These are phyloP conservation scores for Oxycera nigricornis DNA, from an alignment of 2,888 invertebrate species.

Conservation along the genomic window DNA sequence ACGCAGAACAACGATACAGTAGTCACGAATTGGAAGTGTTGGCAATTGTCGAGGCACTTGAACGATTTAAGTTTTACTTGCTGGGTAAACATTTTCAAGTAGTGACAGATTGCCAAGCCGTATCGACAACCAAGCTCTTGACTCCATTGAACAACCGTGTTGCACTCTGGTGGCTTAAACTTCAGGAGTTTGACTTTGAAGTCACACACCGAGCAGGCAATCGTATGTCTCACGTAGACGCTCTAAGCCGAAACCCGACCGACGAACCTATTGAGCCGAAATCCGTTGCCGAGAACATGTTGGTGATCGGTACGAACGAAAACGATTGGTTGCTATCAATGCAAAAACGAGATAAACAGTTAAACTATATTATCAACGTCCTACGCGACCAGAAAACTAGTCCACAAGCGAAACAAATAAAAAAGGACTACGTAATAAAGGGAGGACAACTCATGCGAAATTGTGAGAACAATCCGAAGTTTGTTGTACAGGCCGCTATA, in stretches of 20 bases:
- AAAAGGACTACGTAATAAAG: not conserved
- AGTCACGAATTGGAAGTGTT: not conserved
- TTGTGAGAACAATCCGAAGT: not conserved
- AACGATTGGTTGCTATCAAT: constrained; percentile 18
- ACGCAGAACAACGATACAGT: not conserved
- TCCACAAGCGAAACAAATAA: not conserved
- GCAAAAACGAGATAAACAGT: constrained; percentile 43
- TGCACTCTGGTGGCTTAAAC: not conserved
- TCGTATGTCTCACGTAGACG: not conserved
- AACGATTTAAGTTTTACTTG: not conserved
- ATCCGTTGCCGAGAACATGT: not conserved
- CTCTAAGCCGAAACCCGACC: not conserved
- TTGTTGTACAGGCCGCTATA: constrained; percentile 45
- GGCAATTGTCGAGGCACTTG: not conserved
- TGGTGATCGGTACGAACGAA: not conserved
- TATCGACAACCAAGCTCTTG: not conserved
- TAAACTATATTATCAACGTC: constrained; percentile 19
- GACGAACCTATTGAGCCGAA: not conserved
- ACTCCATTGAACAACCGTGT: not conserved
- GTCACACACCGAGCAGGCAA: not conserved
- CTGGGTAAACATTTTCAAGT: not conserved
- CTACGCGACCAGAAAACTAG: not conserved
- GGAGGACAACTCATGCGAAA: not conserved
- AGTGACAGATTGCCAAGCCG: not conserved
- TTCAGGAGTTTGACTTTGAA: not conserved